phyloP scores from a whole-genome alignment of 2,888 invertebrate genomes.

The Pristionchus arcanus region DNA sequence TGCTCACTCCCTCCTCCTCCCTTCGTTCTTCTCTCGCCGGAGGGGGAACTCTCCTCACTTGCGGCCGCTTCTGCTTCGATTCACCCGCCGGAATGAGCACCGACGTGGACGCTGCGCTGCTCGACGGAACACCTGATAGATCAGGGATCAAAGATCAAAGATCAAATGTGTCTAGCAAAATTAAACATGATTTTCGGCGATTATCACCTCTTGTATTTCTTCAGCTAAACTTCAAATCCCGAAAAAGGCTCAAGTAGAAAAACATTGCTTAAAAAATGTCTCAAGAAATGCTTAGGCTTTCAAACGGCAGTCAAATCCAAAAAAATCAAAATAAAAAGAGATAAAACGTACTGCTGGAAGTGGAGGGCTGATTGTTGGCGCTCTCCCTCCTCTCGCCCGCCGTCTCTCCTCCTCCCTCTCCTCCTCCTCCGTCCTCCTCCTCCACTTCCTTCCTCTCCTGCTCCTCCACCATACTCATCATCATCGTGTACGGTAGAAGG shows the following conservation, averaged over 20 bases:
- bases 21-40: constrained; percentile 26
- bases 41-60: constrained; percentile 53
- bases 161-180: no score
- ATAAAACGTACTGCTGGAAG: neutral
- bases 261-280: no score
- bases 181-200: no score
- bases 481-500: constrained; percentile 65
- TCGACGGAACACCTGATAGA: neutral
- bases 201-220: no score
- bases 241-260: neutral
- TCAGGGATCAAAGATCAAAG: no score
- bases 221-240: neutral
- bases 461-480: constrained; percentile 37
- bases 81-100: constrained; percentile 46
- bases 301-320: neutral
- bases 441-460: constrained; percentile 7
- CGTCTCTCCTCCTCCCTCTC: neutral
- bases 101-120: constrained; percentile 34
- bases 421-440: constrained; percentile 39
- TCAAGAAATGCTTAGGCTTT: no score
- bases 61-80: constrained; percentile 26
- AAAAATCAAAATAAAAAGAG: neutral
- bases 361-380: constrained; percentile 31
- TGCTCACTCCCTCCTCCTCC: constrained; percentile 81
- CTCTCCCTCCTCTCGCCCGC: neutral